Conservation (phyloP, 2,797 vertebrate species). For the Sebastes umbrosus region DNA sequence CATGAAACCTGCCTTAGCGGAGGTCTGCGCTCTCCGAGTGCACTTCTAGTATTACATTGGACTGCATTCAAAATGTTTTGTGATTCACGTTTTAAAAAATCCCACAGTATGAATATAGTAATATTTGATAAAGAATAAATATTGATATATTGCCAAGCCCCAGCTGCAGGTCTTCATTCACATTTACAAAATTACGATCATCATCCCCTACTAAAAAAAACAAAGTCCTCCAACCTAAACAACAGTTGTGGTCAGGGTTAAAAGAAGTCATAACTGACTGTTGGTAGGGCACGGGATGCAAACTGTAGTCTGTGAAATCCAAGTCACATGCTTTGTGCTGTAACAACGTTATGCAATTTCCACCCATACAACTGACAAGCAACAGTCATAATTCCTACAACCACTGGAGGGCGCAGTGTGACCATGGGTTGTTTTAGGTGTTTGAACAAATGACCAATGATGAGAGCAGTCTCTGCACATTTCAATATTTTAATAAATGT, state of each 20-base stretch:
- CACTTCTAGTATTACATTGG: background rate
- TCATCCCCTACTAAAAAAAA: background rate
- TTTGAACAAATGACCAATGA: background rate
- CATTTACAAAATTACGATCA: background rate
- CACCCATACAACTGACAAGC: background rate
- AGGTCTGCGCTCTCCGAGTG: too few species aligned
- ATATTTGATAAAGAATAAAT: background rate
- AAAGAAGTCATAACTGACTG: background rate
- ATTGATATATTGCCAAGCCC: background rate
- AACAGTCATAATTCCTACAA: background rate
- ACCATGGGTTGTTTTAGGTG: too few species aligned
- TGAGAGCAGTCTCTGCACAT: too few species aligned
- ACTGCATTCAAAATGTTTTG: background rate
- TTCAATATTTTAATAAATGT: too few species aligned
- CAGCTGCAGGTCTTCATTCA: background rate
- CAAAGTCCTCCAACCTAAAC: background rate
- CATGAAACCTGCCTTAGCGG: too few species aligned
- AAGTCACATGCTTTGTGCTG: background rate
- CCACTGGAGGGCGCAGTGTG: background rate
- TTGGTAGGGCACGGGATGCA: background rate
- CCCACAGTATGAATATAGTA: background rate
- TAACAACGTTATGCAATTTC: background rate
- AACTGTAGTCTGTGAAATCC: background rate
- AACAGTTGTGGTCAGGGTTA: background rate
- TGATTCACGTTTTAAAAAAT: background rate